Evolutionary conservation across 2,888 invertebrate species (phyloP), one percentile per base, ranked within the genome.

Genomic region (Calliphora vomitoria): DNA sequence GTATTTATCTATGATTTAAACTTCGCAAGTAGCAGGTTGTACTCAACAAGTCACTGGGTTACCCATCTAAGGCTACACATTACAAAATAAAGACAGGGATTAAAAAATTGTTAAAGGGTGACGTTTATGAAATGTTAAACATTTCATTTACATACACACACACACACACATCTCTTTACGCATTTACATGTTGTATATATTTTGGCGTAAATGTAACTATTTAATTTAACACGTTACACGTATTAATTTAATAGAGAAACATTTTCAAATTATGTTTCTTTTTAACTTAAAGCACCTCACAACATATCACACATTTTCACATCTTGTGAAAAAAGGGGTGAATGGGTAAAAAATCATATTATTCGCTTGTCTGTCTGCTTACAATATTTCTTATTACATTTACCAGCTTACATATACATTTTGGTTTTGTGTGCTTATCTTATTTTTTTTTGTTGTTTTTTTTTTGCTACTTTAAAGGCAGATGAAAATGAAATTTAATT

Each of bases 401-500:
- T 47, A 58, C 10, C 15, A 8, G 66, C 53, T 50, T 50, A 50
- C 50, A 15, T 15, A 25, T 25, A 25, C 13, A 75, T 64, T 80
- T 85, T 55, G 47, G 41, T 72, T 53, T 74, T 68, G 20, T 55
- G 47, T 62, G n/a, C 53, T 31, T 25, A 18, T 78, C 50, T 50
- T 50, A 3, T 13, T 8, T 20, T 50, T 58, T 18, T 38, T 20
- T 20, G 41, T 55, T 18, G 31, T 44, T 72, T 50, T 72, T 72
- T 50, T 38, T 15, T 11, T 38, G 44, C 47, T 41, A 6, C 15
- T 38, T 80, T 62, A 58, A 71, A 75, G 53, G 62, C 66, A 85
- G 62, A 74, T 60, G 82, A 88, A 82, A 74, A 89, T 87, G 85
- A 91, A 92, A 93, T 92, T 92, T 92, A 92, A 92, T 92, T 92